Evolutionary conservation across 2,113 vertebrate genomes (phyloP), one percentile per base, ranked within the genome.

Genomic region (Loxodonta africana): DNA sequence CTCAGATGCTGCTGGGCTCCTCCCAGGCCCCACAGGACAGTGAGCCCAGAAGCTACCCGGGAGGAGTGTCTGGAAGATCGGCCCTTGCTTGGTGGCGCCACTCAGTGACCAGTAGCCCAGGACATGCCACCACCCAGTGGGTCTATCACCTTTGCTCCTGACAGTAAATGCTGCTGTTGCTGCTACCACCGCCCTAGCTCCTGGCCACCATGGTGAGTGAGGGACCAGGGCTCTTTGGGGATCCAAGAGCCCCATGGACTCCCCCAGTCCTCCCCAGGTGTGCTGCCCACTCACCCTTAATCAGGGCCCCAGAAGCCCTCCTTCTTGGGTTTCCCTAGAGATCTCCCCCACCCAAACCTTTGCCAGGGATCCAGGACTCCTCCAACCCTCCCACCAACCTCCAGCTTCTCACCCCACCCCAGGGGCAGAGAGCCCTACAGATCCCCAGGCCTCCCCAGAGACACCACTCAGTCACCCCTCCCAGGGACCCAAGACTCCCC

Each of bases 141-240:
- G 53, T 4, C n/a, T 25, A 3, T 53, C 15, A 25, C 12, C 23
- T 30, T 30, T 44, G 41, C 37, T 67, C 15, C 30, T 8, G 7
- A 21, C 14, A 83, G 20, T 25, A 37, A 53, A 17, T 37, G 30
- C 20, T 46, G 25, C 33, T 53, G 14, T 33, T 57, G 10, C 30
- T 74, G 18, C 46, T 37, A 15, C 21, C 53, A 57, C 9, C 4
- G 51, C 51, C 26, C 67, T 17, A 53, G n/a, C 53, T 28, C 23
- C 21, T 9, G 41, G 1, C 17, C 33, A 2, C 0, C 1, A 0
- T 2, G 2, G 5, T 65, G 67, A 80, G 76, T 37, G 33, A 69
- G 11, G 7, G 20, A 14, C 57, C 6, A 18, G n/a, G 25, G 12
- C 41, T 3, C 30, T 48, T 21, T 71, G 18, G 53, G 53, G 15